Conservation (phyloP, 2,113 vertebrate species). For the Chloroceryle aenea region DNA sequence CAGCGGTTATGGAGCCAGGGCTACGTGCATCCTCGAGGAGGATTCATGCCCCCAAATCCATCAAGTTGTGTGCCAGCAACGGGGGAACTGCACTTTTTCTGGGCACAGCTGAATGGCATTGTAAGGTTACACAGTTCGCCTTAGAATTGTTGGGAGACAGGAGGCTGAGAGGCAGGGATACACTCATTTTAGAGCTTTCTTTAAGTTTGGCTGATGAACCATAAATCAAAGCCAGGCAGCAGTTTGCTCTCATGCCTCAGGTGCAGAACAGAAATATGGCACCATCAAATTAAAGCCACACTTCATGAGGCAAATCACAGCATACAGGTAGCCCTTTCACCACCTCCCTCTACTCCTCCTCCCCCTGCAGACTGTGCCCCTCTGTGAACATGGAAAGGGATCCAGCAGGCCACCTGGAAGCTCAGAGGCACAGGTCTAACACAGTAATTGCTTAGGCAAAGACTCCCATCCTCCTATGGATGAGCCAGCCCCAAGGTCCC, state of each 20-base stretch:
- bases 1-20: constrained; percentile 12
- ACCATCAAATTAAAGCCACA: background rate
- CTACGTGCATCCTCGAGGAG: background rate
- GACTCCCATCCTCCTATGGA: background rate
- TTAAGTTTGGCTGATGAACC: background rate
- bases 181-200: background rate
- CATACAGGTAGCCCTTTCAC: background rate
- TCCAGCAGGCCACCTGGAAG: background rate
- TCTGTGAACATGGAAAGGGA: background rate
- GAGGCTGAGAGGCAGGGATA: background rate
- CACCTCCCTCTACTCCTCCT: background rate
- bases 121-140: background rate
- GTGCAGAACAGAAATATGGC: background rate
- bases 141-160: background rate
- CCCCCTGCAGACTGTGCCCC: rapidly evolving
- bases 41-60: constrained; percentile 38
- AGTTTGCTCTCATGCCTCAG: background rate
- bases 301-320: background rate
- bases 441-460: background rate
- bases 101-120: background rate
- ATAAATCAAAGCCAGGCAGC: background rate
- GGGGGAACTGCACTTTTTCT: background rate
- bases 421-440: background rate
- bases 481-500: background rate
- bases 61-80: background rate